phyloP scores from a whole-genome alignment of 2,797 vertebrate genomes.

The Trichosurus vulpecula region DNA sequence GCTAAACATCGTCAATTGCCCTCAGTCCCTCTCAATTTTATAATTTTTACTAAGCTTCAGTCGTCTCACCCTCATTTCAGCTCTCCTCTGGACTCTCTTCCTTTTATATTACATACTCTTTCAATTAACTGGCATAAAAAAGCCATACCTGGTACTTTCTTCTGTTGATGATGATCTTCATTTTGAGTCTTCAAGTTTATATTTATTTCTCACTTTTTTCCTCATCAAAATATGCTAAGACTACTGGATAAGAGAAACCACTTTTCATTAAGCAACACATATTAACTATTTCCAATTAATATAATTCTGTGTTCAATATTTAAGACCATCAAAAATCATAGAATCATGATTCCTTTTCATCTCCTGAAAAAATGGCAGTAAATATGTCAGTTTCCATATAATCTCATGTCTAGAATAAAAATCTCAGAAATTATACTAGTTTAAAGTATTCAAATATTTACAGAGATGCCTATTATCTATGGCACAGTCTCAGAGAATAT shows the following conservation, averaged over 20 bases:
- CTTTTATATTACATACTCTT: not conserved
- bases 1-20: not conserved
- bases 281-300: not conserved
- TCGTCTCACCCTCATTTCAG: not conserved
- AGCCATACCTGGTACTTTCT: not conserved
- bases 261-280: not conserved
- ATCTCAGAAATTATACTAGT: not conserved
- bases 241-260: not conserved
- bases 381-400: conserved; percentile 1
- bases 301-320: not conserved
- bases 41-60: not conserved
- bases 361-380: not conserved
- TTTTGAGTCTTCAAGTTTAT: not conserved
- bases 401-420: conserved; percentile 22
- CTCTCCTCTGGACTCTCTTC: not conserved
- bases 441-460: conserved; percentile 9
- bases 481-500: not conserved
- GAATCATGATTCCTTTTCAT: not conserved
- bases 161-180: not conserved
- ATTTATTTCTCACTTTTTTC: not conserved
- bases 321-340: not conserved
- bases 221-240: not conserved
- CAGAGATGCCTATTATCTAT: not conserved
- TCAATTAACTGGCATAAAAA: not conserved
- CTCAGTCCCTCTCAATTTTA: not conserved